Conservation (phyloP, 2,113 vertebrate genomes). For the Bos taurus region DNA sequence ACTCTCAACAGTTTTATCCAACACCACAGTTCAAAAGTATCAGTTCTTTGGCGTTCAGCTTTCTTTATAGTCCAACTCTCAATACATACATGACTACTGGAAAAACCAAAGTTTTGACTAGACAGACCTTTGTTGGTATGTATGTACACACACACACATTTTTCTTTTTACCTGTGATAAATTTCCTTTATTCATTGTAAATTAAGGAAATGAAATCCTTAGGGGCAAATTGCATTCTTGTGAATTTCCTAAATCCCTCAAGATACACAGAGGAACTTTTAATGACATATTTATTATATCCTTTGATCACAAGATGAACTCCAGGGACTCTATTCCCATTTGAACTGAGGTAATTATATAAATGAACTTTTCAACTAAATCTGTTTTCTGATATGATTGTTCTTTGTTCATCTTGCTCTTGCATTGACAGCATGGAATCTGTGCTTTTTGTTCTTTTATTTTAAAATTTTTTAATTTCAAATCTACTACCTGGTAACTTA, state of each 20-base stretch:
- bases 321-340: background rate
- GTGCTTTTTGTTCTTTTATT: background rate
- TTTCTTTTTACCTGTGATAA: fast-evolving
- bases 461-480: background rate
- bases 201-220: background rate
- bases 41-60: fast-evolving
- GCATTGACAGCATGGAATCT: background rate
- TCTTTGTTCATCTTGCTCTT: background rate
- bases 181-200: background rate
- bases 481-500: background rate
- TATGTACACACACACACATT: no score
- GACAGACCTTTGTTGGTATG: no score
- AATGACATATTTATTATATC: background rate
- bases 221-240: background rate
- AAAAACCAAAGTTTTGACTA: no score
- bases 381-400: background rate
- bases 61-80: no score
- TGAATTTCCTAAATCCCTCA: background rate
- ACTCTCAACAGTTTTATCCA: no score
- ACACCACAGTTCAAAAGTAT: no score
- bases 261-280: background rate
- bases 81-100: no score
- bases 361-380: background rate
- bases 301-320: background rate
- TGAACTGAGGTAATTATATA: background rate